Conservation (phyloP, 37 sponge, comb jelly and placozoan species). For the Cliona cf. orientalis region DNA sequence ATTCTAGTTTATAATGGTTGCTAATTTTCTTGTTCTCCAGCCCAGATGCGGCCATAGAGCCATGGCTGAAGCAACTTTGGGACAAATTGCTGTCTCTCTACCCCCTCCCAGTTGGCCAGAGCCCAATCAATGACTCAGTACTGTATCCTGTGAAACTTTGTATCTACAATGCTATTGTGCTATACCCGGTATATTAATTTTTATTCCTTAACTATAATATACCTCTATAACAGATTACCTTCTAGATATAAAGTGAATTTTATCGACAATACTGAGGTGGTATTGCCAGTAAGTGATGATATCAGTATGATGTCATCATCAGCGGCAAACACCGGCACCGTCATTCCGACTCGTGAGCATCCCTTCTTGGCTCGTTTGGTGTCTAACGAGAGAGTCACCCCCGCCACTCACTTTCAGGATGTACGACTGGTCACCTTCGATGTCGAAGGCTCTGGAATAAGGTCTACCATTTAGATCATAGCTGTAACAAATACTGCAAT, state of each 20-base stretch:
- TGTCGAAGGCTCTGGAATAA: constrained; percentile 59
- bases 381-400: constrained; percentile 83
- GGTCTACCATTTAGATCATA: constrained; percentile 42
- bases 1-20: no score
- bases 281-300: background rate
- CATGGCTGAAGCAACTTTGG: constrained; percentile 85
- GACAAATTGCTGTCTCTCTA: constrained; percentile 33
- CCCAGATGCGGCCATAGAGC: constrained; percentile 83
- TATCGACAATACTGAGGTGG: background rate
- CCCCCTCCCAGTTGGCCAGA: constrained; percentile 79
- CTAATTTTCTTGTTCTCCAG: constrained; percentile 30
- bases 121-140: constrained; percentile 33
- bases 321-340: background rate
- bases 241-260: constrained; percentile 23
- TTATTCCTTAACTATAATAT: background rate
- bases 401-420: constrained; percentile 93
- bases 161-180: background rate
- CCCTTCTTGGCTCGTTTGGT: constrained; percentile 74
- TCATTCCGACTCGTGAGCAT: constrained; percentile 4
- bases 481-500: no score
- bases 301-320: background rate
- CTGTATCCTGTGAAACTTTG: constrained; percentile 43
- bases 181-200: background rate
- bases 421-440: constrained; percentile 89
- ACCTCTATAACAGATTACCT: constrained; percentile 1